Evolutionary conservation across 1,140 invertebrate species (phyloP).

Genomic region (Fopius arisanus): DNA sequence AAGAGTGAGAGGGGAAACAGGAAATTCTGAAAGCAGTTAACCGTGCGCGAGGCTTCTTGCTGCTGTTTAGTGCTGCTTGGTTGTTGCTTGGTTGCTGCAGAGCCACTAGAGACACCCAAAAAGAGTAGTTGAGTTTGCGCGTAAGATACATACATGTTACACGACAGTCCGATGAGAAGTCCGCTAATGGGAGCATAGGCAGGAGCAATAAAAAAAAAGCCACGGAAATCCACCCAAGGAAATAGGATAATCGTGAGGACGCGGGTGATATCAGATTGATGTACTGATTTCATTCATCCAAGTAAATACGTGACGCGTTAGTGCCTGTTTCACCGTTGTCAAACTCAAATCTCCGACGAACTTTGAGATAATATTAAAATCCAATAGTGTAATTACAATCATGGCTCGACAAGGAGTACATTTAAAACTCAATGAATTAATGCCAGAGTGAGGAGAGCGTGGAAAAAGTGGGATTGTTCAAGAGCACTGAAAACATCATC

Average conservation of each 20-base stretch:
- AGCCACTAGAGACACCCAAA: neutral
- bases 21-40: constrained; percentile 26
- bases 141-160: neutral
- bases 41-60: constrained; percentile 36
- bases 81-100: constrained; percentile 19
- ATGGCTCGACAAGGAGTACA: constrained; percentile 20
- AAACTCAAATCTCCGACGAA: neutral
- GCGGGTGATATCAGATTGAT: too few species aligned
- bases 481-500: neutral
- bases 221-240: neutral
- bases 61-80: neutral
- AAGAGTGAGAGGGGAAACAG: neutral
- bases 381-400: constrained; percentile 3
- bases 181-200: neutral
- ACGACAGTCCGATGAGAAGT: constrained; percentile 5
- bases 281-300: neutral
- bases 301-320: neutral
- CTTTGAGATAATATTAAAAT: neutral
- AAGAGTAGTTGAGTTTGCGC: constrained; percentile 14
- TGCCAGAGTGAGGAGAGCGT: constrained; percentile 13
- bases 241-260: too few species aligned
- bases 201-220: neutral
- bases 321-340: neutral
- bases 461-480: neutral
- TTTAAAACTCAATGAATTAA: constrained; percentile 10